Conservation (phyloP, 2,888 invertebrate species). For the Chloroclystis v-ata region DNA sequence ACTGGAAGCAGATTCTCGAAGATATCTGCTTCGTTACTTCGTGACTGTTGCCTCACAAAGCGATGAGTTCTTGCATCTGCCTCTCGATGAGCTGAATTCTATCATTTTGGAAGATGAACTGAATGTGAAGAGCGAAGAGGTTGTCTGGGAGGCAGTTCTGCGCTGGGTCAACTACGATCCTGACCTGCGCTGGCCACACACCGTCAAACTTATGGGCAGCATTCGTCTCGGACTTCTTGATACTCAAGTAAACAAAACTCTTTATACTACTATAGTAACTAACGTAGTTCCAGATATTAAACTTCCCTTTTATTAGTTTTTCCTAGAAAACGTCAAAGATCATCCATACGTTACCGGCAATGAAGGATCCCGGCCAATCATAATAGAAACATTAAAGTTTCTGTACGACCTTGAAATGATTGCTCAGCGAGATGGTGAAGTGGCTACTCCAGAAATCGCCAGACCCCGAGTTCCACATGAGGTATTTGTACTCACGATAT, state of each 20-base stretch:
- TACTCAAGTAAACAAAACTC: constrained; percentile 74
- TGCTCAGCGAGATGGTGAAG: constrained; percentile 85
- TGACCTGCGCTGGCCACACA: constrained; percentile 83
- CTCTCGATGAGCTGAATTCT: constrained; percentile 84
- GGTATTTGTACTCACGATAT: constrained; percentile 38
- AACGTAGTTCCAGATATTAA: too few species aligned
- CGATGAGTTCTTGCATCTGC: constrained; percentile 84
- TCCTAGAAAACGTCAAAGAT: constrained; percentile 92
- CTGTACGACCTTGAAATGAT: constrained; percentile 95
- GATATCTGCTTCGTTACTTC: constrained; percentile 87
- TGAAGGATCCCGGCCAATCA: constrained; percentile 90
- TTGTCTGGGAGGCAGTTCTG: constrained; percentile 90
- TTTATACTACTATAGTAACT: background rate
- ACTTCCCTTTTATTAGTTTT: constrained; percentile 82
- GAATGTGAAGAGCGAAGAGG: constrained; percentile 92
- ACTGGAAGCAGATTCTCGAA: constrained; percentile 82
- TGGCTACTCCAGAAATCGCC: constrained; percentile 90
- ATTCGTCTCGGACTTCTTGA: constrained; percentile 90
- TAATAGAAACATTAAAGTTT: constrained; percentile 94
- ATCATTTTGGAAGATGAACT: constrained; percentile 90
- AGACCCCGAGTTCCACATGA: constrained; percentile 91
- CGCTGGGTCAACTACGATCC: constrained; percentile 92
- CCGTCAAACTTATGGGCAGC: constrained; percentile 87
- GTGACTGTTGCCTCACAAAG: constrained; percentile 84
- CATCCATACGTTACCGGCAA: constrained; percentile 91